Evolutionary conservation across 1,140 invertebrate species (phyloP).

Genomic region (Stratiolaelaps scimitus): DNA sequence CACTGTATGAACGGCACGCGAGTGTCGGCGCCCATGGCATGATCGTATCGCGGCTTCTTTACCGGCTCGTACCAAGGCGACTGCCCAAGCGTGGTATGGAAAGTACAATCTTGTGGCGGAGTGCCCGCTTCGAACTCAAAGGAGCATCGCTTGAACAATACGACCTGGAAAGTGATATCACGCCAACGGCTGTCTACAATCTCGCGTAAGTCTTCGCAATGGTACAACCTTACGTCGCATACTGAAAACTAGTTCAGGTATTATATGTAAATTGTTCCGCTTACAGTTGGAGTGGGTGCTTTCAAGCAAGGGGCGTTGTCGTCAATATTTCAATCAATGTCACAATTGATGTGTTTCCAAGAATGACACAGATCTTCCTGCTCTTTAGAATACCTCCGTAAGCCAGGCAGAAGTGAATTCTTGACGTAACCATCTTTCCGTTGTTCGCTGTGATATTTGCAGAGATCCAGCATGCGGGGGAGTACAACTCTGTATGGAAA

Average conservation of each 20-base stretch:
- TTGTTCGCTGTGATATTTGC: neutral
- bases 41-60: conserved; percentile 4
- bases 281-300: too few relatives aligned
- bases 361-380: too few relatives aligned
- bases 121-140: conserved; percentile 17
- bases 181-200: conserved; percentile 23
- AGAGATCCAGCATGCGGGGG: conserved; percentile 12
- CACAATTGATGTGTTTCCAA: too few relatives aligned
- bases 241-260: too few relatives aligned
- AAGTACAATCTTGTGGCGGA: conserved; percentile 13
- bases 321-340: too few relatives aligned
- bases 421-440: neutral
- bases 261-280: too few relatives aligned
- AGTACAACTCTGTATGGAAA: conserved; percentile 26
- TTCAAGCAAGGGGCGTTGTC: too few relatives aligned
- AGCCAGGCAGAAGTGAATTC: too few relatives aligned
- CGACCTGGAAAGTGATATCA: conserved; percentile 19
- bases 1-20: neutral
- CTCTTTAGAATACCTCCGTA: too few relatives aligned
- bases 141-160: conserved; percentile 14
- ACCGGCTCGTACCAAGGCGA: neutral
- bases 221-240: too few relatives aligned
- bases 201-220: conserved; percentile 24
- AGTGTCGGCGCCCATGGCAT: neutral
- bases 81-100: conserved; percentile 9